Base-by-base conservation (phyloP, 2,797 vertebrate genomes). In the Anabacerthia variegaticeps region DNA sequence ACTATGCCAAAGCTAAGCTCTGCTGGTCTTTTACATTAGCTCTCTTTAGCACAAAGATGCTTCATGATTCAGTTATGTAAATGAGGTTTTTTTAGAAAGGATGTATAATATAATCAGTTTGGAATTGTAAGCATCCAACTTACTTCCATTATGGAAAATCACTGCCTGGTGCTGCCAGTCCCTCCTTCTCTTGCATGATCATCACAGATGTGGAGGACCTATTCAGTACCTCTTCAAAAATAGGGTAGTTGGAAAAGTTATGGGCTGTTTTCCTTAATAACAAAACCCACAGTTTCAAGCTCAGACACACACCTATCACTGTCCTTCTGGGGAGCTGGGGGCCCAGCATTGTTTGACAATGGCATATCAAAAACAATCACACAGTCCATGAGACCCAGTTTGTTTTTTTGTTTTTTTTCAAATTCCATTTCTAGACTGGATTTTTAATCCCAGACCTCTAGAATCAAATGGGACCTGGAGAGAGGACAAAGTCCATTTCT, bases 61-160 rank as follows among this genome's bases (percentile, higher is more conserved):
- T 80, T 52, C 94, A 82, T 85, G 86, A 77, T 94, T 89, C 95
- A 95, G 85, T 95, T 92, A 96, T 61, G 36, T 17, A 93, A 82
- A 76, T 52, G 21, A 58, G 14, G 21, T 67, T 88, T 95, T 48
- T 89, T 51, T 90, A 90, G 72, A 96, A 73, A 94, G 44, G 43
- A 84, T 88, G 20, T 63, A 49, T 85, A 95, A 95, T 90, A 95
- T 46, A 95, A 96, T 95, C 58, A 76, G 61, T 78, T 85, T 86
- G 88, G 56, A 97, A 93, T 86, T 39, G 49, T 77, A 93, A 83
- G 63, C 87, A 93, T 92, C 83, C 92, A 85, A 28, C 77, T 91
- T 81, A 86, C 48, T 87, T 89, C 52, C 76, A 90, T 95, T 95
- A 91, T 69, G 95, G 79, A 88, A 97, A 97, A 96, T 93, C 73